Conservation (phyloP, 2,113 vertebrate species). For the Regulus satrapa region DNA sequence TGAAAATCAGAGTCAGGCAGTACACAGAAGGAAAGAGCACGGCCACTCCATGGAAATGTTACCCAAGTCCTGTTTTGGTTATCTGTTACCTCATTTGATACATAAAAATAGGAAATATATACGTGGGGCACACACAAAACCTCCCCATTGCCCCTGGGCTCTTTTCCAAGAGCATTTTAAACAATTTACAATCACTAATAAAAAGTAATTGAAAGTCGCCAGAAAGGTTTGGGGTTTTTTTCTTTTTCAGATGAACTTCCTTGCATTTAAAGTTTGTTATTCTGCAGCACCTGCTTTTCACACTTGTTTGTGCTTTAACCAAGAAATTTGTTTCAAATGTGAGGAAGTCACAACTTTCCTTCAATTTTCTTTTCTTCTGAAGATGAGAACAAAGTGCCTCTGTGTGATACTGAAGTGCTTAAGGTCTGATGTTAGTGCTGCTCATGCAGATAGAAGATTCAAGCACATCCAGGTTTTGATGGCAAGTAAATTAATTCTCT, state of each 20-base stretch:
- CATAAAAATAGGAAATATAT: not conserved
- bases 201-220: slow-evolving; percentile 56
- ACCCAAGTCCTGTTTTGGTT: not conserved
- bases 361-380: not conserved
- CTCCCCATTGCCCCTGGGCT: not conserved
- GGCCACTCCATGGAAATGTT: not conserved
- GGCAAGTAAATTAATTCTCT: not conserved
- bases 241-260: slow-evolving; percentile 6
- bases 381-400: not conserved
- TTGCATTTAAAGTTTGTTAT: not conserved
- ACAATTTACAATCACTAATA: slow-evolving; percentile 42
- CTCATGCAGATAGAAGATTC: not conserved
- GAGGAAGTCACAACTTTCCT: not conserved
- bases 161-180: slow-evolving; percentile 38
- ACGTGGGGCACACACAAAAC: not conserved
- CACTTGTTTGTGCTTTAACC: not conserved
- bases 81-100: not conserved
- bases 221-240: not conserved
- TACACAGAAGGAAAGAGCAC: not conserved
- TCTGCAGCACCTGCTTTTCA: slow-evolving; percentile 22
- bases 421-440: not conserved
- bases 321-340: not conserved
- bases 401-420: not conserved
- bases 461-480: not conserved
- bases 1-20: not conserved